These are phyloP conservation scores for Sturmia bella DNA, from an alignment of 2,888 invertebrate genomes.

Conservation along the genomic window DNA sequence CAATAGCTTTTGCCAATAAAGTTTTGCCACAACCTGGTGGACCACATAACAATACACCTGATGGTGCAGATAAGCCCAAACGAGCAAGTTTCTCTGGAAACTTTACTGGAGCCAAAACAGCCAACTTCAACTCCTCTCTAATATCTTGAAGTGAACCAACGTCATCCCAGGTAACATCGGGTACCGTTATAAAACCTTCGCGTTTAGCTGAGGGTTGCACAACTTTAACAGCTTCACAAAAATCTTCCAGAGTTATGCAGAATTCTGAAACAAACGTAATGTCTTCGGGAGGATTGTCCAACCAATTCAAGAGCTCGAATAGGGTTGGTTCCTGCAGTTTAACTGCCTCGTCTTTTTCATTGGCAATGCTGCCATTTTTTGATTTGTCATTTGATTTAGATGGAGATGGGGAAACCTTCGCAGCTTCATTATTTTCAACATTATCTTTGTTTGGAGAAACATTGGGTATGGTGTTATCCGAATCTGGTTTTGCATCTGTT, in stretches of 20 bases:
- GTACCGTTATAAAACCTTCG: conserved; percentile 98
- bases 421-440: conserved; percentile 55
- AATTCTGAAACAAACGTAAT: conserved; percentile 86
- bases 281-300: conserved; percentile 86
- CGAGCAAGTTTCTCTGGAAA: conserved; percentile 90
- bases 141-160: conserved; percentile 95
- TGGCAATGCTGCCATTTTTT: not conserved
- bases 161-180: conserved; percentile 98
- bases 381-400: conserved; percentile 34
- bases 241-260: conserved; percentile 89
- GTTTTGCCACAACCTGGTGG: conserved; percentile 99
- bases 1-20: conserved; percentile 97
- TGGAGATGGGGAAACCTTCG: conserved; percentile 71
- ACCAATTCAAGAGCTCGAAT: conserved; percentile 85
- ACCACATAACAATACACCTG: conserved; percentile 96
- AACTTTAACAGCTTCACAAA: conserved; percentile 88
- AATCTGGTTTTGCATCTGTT: conserved; percentile 46
- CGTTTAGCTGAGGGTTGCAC: conserved; percentile 96
- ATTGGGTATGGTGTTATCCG: conserved; percentile 75
- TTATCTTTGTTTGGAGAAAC: conserved; percentile 77
- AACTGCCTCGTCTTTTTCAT: conserved; percentile 71
- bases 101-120: conserved; percentile 95
- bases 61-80: conserved; percentile 90
- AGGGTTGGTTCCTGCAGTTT: conserved; percentile 79
- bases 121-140: conserved; percentile 93